phyloP scores from a whole-genome alignment of 1,140 invertebrate species.

The Drosophila orosa region DNA sequence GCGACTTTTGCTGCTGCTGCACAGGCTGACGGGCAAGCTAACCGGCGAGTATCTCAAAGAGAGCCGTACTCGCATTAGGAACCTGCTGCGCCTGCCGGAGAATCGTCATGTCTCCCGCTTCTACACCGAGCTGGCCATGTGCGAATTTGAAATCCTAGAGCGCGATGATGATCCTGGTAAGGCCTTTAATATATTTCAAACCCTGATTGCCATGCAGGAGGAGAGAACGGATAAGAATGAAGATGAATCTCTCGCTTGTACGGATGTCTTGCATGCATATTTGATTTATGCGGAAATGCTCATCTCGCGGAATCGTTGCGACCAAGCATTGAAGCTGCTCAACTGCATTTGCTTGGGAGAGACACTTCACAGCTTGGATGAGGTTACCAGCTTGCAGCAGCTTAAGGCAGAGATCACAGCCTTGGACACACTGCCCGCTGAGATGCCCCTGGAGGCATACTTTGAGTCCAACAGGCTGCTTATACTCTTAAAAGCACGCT shows the following conservation, averaged over 20 bases:
- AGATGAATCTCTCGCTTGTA: not conserved
- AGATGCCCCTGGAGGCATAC: slow-evolving; percentile 55
- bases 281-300: slow-evolving; percentile 68
- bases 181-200: slow-evolving; percentile 80
- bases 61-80: slow-evolving; percentile 85
- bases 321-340: slow-evolving; percentile 42
- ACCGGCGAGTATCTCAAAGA: slow-evolving; percentile 84
- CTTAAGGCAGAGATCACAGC: not conserved
- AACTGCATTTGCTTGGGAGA: not conserved
- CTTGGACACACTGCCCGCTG: not conserved
- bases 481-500: slow-evolving; percentile 21
- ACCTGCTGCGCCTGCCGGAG: slow-evolving; percentile 85
- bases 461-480: slow-evolving; percentile 41
- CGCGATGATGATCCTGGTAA: slow-evolving; percentile 81
- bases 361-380: not conserved
- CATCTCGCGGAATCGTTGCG: slow-evolving; percentile 1
- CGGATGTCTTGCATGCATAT: slow-evolving; percentile 50
- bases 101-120: slow-evolving; percentile 82
- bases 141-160: slow-evolving; percentile 85
- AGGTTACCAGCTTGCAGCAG: not conserved
- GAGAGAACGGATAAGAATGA: not conserved
- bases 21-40: slow-evolving; percentile 84
- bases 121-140: slow-evolving; percentile 87
- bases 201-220: slow-evolving; percentile 59
- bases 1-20: slow-evolving; percentile 85